A percentile compares a stretch with the other conserved stretches of the same genome.
Evolutionary conservation across 2,888 invertebrate genomes (phyloP).

Genomic region (Galerucella calmariensis): DNA sequence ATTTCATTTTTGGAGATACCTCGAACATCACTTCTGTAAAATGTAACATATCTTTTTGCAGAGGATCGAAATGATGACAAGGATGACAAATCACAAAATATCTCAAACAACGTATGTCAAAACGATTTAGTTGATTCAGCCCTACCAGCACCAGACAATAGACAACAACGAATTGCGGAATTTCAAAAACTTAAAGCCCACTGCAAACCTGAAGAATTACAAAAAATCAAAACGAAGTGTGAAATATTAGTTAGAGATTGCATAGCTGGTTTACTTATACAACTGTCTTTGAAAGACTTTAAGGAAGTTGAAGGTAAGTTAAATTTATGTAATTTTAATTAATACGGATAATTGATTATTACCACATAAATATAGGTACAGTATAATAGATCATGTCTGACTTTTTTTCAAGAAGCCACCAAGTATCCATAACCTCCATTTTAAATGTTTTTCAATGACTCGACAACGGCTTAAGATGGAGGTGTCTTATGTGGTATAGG

Average conservation of each 20-base stretch:
- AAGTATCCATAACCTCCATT: too few relatives aligned
- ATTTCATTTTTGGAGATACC: too few relatives aligned
- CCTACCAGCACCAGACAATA: conserved; percentile 74
- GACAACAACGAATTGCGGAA: conserved; percentile 75
- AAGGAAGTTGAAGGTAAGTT: conserved; percentile 84
- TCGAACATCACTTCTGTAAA: neutral
- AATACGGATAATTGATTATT: too few relatives aligned
- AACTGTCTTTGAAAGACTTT: conserved; percentile 84
- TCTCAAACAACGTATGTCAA: conserved; percentile 67
- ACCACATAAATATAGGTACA: too few relatives aligned
- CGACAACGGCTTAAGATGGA: too few relatives aligned
- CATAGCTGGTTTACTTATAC: conserved; percentile 82
- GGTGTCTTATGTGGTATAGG: too few relatives aligned
- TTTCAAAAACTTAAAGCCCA: conserved; percentile 80
- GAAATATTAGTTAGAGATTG: conserved; percentile 82
- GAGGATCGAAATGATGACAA: conserved; percentile 53
- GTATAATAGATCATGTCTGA: too few relatives aligned
- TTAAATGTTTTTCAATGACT: too few relatives aligned
- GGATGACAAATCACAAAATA: conserved; percentile 59
- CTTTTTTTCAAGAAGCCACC: too few relatives aligned
- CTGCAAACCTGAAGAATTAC: conserved; percentile 83
- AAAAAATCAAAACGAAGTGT: conserved; percentile 71
- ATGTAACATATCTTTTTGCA: conserved; percentile 37
- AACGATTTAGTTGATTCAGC: conserved; percentile 78
- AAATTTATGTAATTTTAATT: neutral